A percentile compares a stretch with the other conserved stretches of the same genome.
Conservation (phyloP, 2,113 vertebrate genomes). For the Elanus axillaris region DNA sequence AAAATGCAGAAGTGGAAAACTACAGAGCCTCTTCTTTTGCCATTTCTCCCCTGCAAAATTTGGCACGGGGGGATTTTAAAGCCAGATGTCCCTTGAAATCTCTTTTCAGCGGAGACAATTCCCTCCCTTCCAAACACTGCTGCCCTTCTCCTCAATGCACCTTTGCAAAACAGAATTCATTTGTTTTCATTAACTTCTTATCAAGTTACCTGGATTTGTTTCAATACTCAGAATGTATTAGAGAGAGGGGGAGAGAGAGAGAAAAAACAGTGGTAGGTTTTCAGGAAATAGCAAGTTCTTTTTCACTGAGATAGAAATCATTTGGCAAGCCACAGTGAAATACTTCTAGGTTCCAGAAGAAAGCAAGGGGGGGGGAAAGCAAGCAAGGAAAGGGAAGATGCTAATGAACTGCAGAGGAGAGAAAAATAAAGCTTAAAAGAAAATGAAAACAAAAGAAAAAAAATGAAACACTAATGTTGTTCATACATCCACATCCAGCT, state of each 20-base stretch:
- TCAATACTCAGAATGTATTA: conserved; percentile 70
- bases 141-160: neutral
- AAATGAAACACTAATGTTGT: neutral
- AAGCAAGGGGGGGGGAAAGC: neutral
- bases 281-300: conserved; percentile 84
- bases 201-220: conserved; percentile 77
- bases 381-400: conserved; percentile 61
- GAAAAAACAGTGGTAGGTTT: conserved; percentile 64
- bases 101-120: neutral
- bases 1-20: neutral
- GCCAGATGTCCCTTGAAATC: neutral
- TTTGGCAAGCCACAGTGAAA: conserved; percentile 77
- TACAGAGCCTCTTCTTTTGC: neutral
- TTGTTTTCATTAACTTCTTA: conserved; percentile 71
- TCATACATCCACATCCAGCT: conserved; percentile 25
- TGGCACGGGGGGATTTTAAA: neutral
- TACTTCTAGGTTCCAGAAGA: conserved; percentile 72
- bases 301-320: conserved; percentile 82
- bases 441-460: conserved; percentile 1
- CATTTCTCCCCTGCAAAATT: neutral
- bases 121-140: neutral
- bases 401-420: conserved; percentile 68
- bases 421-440: conserved; percentile 42
- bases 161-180: conserved; percentile 56
- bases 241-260: neutral